A percentile compares a stretch with the other conserved stretches of the same genome.
phyloP scores from a whole-genome alignment of 2,113 vertebrate genomes.

The Isurus oxyrinchus region DNA sequence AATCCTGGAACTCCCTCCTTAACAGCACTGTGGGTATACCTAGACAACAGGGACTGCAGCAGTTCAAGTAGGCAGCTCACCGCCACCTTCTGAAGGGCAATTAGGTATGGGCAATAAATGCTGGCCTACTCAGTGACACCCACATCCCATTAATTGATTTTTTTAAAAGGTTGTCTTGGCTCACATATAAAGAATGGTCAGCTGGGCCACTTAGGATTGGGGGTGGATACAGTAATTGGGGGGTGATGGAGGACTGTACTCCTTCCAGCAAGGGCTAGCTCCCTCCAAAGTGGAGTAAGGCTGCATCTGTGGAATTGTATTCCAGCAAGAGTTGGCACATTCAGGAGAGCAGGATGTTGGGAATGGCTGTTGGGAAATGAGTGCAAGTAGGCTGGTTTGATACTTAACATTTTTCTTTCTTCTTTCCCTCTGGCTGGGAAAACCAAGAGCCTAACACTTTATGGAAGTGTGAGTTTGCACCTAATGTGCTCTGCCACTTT shows the following conservation, averaged over 20 bases:
- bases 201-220: background rate
- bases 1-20: too few relatives aligned
- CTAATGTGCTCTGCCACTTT: background rate
- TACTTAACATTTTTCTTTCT: background rate
- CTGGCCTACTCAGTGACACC: too few relatives aligned
- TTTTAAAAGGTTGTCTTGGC: background rate
- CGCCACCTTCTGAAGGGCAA: too few relatives aligned
- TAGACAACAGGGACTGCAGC: too few relatives aligned
- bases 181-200: background rate
- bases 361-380: background rate
- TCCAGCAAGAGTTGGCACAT: background rate
- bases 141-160: too few relatives aligned
- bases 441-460: background rate
- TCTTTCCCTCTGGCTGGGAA: background rate
- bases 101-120: too few relatives aligned
- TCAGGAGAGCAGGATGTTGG: background rate
- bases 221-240: background rate
- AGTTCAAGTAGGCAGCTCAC: too few relatives aligned
- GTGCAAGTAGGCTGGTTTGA: background rate
- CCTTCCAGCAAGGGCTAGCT: background rate
- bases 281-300: background rate
- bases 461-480: background rate
- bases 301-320: background rate
- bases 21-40: too few relatives aligned
- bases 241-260: background rate